Evolutionary conservation across 2,888 invertebrate species (phyloP).

Genomic region (Hypena proboscidalis): DNA sequence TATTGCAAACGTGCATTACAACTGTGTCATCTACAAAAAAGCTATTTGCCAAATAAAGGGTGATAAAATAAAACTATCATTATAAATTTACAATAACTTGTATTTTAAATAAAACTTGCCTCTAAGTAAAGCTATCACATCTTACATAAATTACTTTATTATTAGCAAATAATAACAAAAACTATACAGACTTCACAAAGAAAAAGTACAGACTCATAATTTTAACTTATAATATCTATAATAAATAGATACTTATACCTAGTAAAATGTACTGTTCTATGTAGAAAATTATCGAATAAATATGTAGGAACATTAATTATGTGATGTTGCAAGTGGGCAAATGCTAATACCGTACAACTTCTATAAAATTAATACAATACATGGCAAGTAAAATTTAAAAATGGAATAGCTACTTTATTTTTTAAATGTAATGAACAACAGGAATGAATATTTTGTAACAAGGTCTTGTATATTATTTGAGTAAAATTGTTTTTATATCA

Average conservation of each 20-base stretch:
- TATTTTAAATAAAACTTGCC: constrained; percentile 79
- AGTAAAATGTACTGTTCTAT: constrained; percentile 52
- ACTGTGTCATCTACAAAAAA: constrained; percentile 60
- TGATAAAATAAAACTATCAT: constrained; percentile 73
- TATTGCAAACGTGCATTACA: constrained; percentile 53
- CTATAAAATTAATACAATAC: constrained; percentile 60
- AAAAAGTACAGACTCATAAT: constrained; percentile 59
- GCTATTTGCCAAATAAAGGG: constrained; percentile 56
- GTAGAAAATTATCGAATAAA: constrained; percentile 57
- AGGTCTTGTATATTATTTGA: constrained; percentile 31
- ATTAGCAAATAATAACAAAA: constrained; percentile 79
- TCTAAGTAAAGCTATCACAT: constrained; percentile 84
- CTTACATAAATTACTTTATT: constrained; percentile 70
- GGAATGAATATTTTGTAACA: constrained; percentile 47
- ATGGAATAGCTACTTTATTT: constrained; percentile 51
- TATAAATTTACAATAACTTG: constrained; percentile 74
- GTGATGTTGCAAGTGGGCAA: constrained; percentile 55
- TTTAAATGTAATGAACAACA: constrained; percentile 33
- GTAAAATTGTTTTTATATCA: constrained; percentile 29
- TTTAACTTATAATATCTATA: constrained; percentile 62
- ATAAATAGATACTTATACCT: constrained; percentile 72
- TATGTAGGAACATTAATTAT: constrained; percentile 72
- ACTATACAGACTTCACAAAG: constrained; percentile 73
- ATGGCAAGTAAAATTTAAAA: constrained; percentile 66
- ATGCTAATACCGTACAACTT: constrained; percentile 55